Conservation (phyloP, 2,113 vertebrate species). For the Apeltes quadracus region DNA sequence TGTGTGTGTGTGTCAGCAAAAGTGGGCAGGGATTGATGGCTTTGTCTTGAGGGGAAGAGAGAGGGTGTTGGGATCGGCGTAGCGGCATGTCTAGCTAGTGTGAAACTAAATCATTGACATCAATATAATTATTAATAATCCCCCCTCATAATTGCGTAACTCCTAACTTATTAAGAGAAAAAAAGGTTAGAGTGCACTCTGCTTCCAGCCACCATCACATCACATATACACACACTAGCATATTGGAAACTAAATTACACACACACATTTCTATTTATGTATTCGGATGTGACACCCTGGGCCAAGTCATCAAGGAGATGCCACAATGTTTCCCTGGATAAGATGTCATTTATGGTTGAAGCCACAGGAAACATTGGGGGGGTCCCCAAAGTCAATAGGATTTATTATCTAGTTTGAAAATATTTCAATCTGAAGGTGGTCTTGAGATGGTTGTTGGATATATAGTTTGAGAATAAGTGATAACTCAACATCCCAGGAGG, state of each 20-base stretch:
- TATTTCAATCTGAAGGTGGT: neutral
- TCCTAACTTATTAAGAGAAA: too few species aligned
- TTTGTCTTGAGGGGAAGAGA: constrained; percentile 51
- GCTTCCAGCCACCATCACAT: too few species aligned
- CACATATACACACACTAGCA: too few species aligned
- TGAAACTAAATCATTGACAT: too few species aligned
- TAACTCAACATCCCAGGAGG: neutral
- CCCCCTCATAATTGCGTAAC: too few species aligned
- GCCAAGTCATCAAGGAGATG: neutral
- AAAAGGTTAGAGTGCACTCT: too few species aligned
- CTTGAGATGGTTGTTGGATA: neutral
- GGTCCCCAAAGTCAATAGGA: neutral
- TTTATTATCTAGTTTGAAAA: neutral
- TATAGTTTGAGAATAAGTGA: constrained; percentile 7
- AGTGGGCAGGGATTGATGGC: constrained; percentile 62
- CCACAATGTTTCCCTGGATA: neutral
- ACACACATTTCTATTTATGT: neutral
- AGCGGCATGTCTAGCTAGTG: too few species aligned
- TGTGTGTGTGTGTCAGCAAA: too few species aligned
- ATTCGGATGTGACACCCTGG: neutral
- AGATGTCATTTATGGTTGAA: neutral
- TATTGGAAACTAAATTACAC: too few species aligned
- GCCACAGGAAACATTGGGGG: neutral
- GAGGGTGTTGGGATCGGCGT: neutral
- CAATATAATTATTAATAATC: too few species aligned